Percentiles rank a stretch among this genome's conserved stretches.
phyloP scores from a whole-genome alignment of 2,113 vertebrate genomes.

The Halcyon senegalensis region DNA sequence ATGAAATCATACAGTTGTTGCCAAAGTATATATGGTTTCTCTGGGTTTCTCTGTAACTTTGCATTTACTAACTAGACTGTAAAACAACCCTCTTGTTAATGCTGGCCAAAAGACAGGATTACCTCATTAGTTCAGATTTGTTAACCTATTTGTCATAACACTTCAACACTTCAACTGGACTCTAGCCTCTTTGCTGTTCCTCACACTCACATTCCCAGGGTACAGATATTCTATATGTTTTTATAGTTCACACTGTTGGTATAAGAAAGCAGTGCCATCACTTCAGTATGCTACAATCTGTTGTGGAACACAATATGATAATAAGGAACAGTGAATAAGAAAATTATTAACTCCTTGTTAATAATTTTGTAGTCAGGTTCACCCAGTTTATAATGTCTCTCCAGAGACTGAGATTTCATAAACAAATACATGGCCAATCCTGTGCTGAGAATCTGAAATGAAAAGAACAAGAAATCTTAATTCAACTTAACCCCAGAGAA shows the following conservation, averaged over 20 bases:
- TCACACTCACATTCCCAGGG: neutral
- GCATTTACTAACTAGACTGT: neutral
- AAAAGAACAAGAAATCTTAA: neutral
- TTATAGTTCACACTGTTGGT: neutral
- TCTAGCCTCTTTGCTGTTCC: neutral
- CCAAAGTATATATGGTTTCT: slow-evolving; percentile 6
- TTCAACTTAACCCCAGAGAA: neutral
- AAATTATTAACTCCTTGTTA: slow-evolving; percentile 14
- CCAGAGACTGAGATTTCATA: neutral
- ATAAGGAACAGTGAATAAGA: neutral
- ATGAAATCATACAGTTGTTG: slow-evolving; percentile 37
- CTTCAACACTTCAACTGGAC: slow-evolving; percentile 20
- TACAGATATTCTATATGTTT: neutral
- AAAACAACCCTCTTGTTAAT: slow-evolving; percentile 46
- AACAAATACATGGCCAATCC: neutral
- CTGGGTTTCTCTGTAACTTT: neutral
- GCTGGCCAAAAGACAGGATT: slow-evolving; percentile 12
- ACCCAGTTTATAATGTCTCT: neutral
- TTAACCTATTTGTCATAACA: slow-evolving; percentile 61
- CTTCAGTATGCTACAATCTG: neutral
- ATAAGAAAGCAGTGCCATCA: neutral
- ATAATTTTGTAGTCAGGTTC: neutral
- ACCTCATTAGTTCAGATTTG: slow-evolving; percentile 60
- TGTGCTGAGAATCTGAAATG: neutral
- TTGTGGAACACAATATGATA: neutral